phyloP scores from a whole-genome alignment of 1,140 invertebrate species.

The Cotesia chilonis region DNA sequence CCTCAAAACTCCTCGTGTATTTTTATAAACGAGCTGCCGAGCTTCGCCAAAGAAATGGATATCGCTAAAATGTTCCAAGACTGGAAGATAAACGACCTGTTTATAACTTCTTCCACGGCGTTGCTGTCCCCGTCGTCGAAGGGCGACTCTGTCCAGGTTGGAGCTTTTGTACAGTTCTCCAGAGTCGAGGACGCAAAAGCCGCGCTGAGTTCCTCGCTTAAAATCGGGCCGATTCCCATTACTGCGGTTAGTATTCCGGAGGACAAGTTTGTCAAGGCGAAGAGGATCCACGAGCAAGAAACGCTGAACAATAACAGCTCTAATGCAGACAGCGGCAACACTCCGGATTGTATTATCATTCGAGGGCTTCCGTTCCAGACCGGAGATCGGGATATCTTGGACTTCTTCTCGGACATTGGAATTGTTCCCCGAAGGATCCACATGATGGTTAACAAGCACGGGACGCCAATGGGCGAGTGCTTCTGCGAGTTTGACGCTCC shows the following conservation, averaged over 20 bases:
- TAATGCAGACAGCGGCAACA: constrained; percentile 47
- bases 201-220: constrained; percentile 67
- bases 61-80: constrained; percentile 79
- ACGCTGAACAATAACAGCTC: constrained; percentile 41
- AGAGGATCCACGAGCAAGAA: constrained; percentile 61
- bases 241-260: constrained; percentile 66
- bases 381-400: constrained; percentile 78
- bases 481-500: constrained; percentile 82
- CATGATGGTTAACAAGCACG: constrained; percentile 74
- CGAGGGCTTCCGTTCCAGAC: constrained; percentile 79
- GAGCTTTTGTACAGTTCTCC: constrained; percentile 78
- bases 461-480: constrained; percentile 80
- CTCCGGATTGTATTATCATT: constrained; percentile 74
- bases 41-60: constrained; percentile 80
- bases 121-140: constrained; percentile 55
- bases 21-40: constrained; percentile 75
- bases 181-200: constrained; percentile 73
- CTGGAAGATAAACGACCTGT: constrained; percentile 72
- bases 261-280: constrained; percentile 66
- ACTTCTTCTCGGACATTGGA: constrained; percentile 81
- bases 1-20: constrained; percentile 66
- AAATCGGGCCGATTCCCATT: constrained; percentile 69
- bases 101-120: constrained; percentile 63
- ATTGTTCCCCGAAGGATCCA: constrained; percentile 81
- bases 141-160: constrained; percentile 65